phyloP scores from a whole-genome alignment of 2,888 invertebrate species.

The Clostera curtula region DNA sequence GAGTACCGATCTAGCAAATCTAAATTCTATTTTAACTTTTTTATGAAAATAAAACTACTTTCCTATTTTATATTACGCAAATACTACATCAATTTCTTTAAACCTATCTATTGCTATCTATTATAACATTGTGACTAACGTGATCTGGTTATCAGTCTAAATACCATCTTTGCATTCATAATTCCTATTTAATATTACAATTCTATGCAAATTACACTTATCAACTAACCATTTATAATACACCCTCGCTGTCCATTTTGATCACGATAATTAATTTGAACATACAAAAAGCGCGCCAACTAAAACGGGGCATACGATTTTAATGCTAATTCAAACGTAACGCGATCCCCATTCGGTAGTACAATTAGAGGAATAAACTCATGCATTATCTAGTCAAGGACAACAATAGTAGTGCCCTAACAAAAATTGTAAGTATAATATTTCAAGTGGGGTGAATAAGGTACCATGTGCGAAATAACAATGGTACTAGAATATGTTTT shows the following conservation, averaged over 20 bases:
- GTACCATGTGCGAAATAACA: constrained; percentile 67
- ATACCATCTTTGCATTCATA: too few species aligned
- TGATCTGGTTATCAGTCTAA: too few species aligned
- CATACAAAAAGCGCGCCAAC: constrained; percentile 39
- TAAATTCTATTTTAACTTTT: constrained; percentile 5
- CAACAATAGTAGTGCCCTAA: constrained; percentile 62
- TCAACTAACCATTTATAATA: constrained; percentile 14
- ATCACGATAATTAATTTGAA: constrained; percentile 61
- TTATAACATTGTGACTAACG: too few species aligned
- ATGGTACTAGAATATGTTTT: constrained; percentile 51
- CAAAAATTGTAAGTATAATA: constrained; percentile 69
- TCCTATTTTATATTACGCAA: too few species aligned
- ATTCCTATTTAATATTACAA: too few species aligned
- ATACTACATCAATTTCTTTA: too few species aligned
- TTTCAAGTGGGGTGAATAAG: constrained; percentile 62
- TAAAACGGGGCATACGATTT: constrained; percentile 37
- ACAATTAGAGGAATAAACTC: constrained; percentile 70
- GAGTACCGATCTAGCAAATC: too few species aligned
- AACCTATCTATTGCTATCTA: too few species aligned
- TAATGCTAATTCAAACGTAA: constrained; percentile 64
- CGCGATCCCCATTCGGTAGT: constrained; percentile 62
- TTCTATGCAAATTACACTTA: constrained; percentile 7
- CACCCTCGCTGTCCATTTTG: constrained; percentile 26
- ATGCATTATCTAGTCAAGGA: constrained; percentile 68
- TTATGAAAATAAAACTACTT: too few species aligned